Evolutionary conservation across 2,113 vertebrate species (phyloP).

Genomic region (human): DNA sequence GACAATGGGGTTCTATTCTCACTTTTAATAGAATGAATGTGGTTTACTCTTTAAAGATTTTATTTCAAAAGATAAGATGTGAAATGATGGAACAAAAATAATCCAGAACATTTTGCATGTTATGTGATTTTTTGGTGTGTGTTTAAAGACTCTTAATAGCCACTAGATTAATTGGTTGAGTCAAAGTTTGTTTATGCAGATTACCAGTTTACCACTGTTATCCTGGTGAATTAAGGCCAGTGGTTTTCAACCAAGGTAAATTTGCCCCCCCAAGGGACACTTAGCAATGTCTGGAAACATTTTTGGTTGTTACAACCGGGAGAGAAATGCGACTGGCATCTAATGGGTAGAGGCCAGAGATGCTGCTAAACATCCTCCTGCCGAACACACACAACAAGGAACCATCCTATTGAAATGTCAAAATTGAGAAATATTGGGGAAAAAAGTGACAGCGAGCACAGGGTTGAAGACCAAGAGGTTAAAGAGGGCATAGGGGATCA

Average conservation of each 20-base stretch:
- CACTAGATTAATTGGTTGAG: background rate
- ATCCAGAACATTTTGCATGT: background rate
- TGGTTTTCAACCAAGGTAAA: background rate
- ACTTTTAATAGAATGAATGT: constrained; percentile 20
- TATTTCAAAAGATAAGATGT: constrained; percentile 29
- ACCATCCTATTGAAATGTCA: background rate
- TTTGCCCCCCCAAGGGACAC: background rate
- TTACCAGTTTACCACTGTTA: background rate
- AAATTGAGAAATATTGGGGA: background rate
- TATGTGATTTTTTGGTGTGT: background rate
- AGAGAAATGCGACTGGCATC: background rate
- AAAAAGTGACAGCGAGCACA: background rate
- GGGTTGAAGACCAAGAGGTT: background rate
- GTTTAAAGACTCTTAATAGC: background rate
- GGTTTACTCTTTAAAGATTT: constrained; percentile 13
- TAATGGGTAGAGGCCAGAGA: background rate
- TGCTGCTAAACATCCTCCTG: background rate
- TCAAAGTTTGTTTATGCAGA: background rate
- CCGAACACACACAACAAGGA: background rate
- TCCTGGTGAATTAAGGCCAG: background rate
- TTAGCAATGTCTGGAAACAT: background rate
- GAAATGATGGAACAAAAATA: background rate
- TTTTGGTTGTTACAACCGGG: background rate
- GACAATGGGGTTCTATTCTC: background rate
- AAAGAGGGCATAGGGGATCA: background rate